Evolutionary conservation across 2,113 vertebrate species (phyloP).

Genomic region (Paracanthobrama guichenoti): DNA sequence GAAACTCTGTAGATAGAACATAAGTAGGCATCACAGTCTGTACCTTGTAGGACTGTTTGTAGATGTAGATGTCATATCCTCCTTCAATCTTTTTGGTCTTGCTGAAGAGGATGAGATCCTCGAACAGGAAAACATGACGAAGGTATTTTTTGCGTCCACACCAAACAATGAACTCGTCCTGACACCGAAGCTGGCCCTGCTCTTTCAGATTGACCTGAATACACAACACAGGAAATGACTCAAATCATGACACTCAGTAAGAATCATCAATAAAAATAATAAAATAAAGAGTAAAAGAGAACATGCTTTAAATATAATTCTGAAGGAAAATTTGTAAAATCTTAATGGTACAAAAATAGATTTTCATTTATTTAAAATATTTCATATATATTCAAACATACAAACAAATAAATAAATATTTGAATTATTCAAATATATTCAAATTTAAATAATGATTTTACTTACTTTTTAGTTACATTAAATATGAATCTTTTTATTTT

Average conservation of each 20-base stretch:
- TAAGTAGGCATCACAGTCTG: background rate
- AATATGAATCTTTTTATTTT: too few species aligned
- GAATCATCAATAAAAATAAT: background rate
- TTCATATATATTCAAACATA: too few species aligned
- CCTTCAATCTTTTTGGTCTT: slow-evolving; percentile 84
- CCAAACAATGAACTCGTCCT: slow-evolving; percentile 84
- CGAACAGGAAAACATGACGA: slow-evolving; percentile 84
- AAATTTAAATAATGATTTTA: too few species aligned
- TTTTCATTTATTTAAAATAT: too few species aligned
- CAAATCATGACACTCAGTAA: background rate
- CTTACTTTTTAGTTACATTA: too few species aligned
- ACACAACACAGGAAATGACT: slow-evolving; percentile 54
- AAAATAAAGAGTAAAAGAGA: background rate
- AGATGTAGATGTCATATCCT: slow-evolving; percentile 81
- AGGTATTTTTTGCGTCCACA: slow-evolving; percentile 84
- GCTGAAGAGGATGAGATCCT: slow-evolving; percentile 87
- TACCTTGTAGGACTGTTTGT: slow-evolving; percentile 86
- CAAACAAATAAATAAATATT: background rate
- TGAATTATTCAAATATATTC: too few species aligned
- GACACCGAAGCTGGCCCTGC: slow-evolving; percentile 82
- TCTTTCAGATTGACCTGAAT: slow-evolving; percentile 84
- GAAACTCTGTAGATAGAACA: background rate
- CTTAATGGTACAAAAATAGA: too few species aligned
- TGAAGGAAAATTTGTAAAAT: too few species aligned
- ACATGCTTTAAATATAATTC: background rate